phyloP scores from a whole-genome alignment of 2,113 vertebrate species.

The Murina feae region DNA sequence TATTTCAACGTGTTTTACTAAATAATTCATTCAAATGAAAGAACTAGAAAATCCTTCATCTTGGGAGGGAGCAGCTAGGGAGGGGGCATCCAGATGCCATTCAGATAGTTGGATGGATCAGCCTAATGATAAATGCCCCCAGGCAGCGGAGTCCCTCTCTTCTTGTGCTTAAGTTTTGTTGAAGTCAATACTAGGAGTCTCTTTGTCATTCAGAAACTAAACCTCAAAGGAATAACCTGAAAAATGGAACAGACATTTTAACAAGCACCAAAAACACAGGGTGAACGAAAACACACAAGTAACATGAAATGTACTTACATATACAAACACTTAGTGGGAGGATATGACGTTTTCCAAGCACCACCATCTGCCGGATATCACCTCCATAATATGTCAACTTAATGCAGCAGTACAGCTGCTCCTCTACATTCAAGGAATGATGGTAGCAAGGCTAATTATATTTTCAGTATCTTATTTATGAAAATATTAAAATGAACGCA shows the following conservation, averaged over 20 bases:
- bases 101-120: background rate
- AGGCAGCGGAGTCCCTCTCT: background rate
- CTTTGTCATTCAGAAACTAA: slow-evolving; percentile 52
- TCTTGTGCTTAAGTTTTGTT: slow-evolving; percentile 11
- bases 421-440: background rate
- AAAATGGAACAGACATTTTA: slow-evolving; percentile 66
- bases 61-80: background rate
- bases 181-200: slow-evolving; percentile 30
- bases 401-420: background rate
- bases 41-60: background rate
- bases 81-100: background rate
- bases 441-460: background rate
- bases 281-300: slow-evolving; percentile 51
- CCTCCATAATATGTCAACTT: background rate
- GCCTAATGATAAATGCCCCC: background rate
- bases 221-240: slow-evolving; percentile 47
- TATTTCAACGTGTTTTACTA: slow-evolving; percentile 40
- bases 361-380: background rate
- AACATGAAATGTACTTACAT: slow-evolving; percentile 44
- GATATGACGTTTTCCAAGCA: slow-evolving; percentile 12
- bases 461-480: slow-evolving; percentile 18
- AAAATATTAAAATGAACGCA: background rate
- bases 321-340: slow-evolving; percentile 26
- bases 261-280: slow-evolving; percentile 61
- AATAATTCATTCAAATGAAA: slow-evolving; percentile 15